Percentiles rank a stretch among this genome's conserved stretches.
phyloP scores from a whole-genome alignment of 2,888 invertebrate species.

The Cryptosula pallasiana region DNA sequence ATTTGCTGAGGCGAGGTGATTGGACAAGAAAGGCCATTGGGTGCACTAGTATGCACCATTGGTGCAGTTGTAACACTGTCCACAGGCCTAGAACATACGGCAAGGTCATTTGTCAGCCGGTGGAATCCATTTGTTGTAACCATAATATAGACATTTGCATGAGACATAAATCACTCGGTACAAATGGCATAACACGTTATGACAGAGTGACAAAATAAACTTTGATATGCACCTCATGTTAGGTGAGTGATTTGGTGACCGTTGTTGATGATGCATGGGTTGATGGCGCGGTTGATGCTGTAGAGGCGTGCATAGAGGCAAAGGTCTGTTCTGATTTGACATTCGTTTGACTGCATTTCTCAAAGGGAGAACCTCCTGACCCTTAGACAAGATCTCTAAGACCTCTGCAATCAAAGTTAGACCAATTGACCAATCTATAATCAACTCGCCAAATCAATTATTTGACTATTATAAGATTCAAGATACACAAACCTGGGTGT shows the following conservation, averaged over 20 bases:
- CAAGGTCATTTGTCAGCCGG: too few relatives aligned
- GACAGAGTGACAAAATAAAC: neutral
- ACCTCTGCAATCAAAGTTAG: conserved; percentile 8
- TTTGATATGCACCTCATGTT: neutral
- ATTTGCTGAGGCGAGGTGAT: neutral
- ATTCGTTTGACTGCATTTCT: neutral
- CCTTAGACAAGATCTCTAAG: neutral
- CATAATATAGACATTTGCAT: too few relatives aligned
- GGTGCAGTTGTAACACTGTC: neutral
- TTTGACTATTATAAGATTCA: too few relatives aligned
- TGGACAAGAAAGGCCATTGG: neutral
- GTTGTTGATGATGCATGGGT: neutral
- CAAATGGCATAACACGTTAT: conserved; percentile 27
- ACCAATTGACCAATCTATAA: too few relatives aligned
- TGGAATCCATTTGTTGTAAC: too few relatives aligned
- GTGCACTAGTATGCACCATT: neutral
- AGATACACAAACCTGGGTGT: conserved; percentile 68
- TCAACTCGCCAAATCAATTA: too few relatives aligned
- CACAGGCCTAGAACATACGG: neutral
- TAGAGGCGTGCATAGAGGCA: neutral
- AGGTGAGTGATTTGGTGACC: neutral
- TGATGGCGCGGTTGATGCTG: neutral
- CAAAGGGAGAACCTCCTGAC: neutral
- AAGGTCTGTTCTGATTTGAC: neutral
- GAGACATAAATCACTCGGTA: too few relatives aligned